A percentile compares a stretch with the other conserved stretches of the same genome.
Evolutionary conservation across 2,797 vertebrate genomes (phyloP).

Genomic region (Cephalopachus bancanus): DNA sequence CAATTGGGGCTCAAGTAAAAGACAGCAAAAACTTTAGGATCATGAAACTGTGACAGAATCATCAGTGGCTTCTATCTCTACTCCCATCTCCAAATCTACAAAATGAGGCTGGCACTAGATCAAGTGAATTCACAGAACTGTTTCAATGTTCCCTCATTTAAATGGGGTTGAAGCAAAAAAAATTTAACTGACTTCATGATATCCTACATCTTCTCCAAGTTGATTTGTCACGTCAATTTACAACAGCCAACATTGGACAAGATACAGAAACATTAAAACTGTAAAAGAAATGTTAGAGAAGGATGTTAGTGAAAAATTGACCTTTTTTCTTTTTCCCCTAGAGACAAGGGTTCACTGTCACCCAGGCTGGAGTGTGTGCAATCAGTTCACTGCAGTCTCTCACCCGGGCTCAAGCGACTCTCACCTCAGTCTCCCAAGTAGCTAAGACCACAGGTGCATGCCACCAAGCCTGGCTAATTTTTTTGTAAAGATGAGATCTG

Average conservation of each 20-base stretch:
- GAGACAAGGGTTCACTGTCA: too few species aligned
- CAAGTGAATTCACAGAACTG: neutral
- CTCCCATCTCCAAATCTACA: neutral
- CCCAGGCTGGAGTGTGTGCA: too few species aligned
- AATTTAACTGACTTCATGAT: neutral
- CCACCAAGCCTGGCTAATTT: too few species aligned
- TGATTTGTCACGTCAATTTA: conserved; percentile 5
- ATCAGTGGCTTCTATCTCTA: neutral
- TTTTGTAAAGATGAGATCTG: too few species aligned
- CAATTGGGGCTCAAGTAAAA: neutral
- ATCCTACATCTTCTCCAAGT: neutral
- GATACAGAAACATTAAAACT: neutral
- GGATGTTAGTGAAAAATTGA: neutral
- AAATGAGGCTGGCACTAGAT: neutral
- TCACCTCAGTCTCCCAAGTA: too few species aligned
- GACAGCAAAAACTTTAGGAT: neutral
- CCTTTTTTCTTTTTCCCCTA: neutral
- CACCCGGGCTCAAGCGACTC: too few species aligned
- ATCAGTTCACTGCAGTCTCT: too few species aligned
- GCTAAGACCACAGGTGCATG: too few species aligned
- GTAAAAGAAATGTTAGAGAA: conserved; percentile 14
- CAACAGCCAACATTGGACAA: neutral
- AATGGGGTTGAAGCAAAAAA: neutral
- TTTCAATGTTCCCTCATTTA: neutral
- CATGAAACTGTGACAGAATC: neutral